These are phyloP conservation scores for Emydoidea blandingii DNA, from an alignment of 2,797 vertebrate species.

Conservation along the genomic window DNA sequence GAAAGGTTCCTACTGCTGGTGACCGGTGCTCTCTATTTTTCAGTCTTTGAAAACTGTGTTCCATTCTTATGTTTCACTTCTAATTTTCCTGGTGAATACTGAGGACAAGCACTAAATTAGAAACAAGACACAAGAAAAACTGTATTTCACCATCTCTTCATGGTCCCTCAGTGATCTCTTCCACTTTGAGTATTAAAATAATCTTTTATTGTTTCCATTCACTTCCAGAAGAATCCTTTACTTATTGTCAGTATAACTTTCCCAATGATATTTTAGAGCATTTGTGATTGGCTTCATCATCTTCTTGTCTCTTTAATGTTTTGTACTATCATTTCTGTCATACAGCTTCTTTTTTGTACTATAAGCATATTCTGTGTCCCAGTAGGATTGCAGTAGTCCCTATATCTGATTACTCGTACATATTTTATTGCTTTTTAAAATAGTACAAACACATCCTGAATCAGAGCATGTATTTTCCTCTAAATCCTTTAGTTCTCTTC, in stretches of 20 bases:
- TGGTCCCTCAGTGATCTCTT: conserved; percentile 28
- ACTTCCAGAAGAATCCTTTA: conserved; percentile 21
- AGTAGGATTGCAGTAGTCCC: neutral
- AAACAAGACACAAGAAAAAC: too few relatives aligned
- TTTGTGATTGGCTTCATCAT: conserved; percentile 39
- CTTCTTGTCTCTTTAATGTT: conserved; percentile 4
- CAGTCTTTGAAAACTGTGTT: neutral
- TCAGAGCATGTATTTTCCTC: accelerated
- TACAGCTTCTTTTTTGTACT: neutral
- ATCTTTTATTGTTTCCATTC: conserved; percentile 35
- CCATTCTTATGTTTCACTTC: neutral
- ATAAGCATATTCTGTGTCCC: neutral
- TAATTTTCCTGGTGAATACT: neutral
- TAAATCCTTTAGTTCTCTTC: neutral
- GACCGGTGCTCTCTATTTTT: neutral
- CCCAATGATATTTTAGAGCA: conserved; percentile 47
- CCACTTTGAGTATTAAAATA: conserved; percentile 20
- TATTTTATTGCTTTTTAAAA: conserved; percentile 17
- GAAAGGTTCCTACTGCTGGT: neutral
- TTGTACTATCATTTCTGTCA: neutral
- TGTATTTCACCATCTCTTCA: neutral
- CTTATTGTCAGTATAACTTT: conserved; percentile 27
- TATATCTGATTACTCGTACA: conserved; percentile 8
- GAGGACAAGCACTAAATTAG: conserved; percentile 9
- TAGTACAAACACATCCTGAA: neutral